Conservation (phyloP, 2,797 vertebrate species). For the Rhinella marina region DNA sequence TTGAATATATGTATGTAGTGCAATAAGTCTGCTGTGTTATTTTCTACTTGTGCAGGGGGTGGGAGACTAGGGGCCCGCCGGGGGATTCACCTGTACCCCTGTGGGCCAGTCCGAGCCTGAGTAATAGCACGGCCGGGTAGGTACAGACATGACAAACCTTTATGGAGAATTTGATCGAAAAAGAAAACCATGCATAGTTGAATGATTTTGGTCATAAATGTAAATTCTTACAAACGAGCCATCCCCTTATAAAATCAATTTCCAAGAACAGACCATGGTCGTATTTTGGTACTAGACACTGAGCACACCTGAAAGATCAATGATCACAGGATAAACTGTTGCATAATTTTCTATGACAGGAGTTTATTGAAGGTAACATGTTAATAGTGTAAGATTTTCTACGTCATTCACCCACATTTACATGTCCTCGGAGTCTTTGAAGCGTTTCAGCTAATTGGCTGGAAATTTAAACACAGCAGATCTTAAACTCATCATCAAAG, state of each 20-base stretch:
- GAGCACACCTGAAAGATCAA: conserved; percentile 3
- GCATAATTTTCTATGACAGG: background rate
- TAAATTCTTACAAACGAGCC: too few relatives aligned
- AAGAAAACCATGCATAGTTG: too few relatives aligned
- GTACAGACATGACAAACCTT: too few relatives aligned
- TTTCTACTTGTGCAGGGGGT: too few relatives aligned
- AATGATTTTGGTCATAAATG: too few relatives aligned
- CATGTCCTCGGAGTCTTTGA: background rate
- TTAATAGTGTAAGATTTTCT: background rate
- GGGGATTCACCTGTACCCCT: too few relatives aligned
- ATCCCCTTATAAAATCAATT: background rate
- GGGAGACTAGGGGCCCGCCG: too few relatives aligned
- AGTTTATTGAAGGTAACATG: conserved; percentile 1
- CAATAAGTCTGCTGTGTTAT: too few relatives aligned
- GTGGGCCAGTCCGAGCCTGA: too few relatives aligned
- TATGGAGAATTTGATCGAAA: too few relatives aligned
- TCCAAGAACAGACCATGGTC: background rate
- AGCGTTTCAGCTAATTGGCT: conserved; percentile 2
- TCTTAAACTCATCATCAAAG: conserved; percentile 19
- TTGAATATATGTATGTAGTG: too few relatives aligned
- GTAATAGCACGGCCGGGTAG: too few relatives aligned
- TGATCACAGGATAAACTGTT: background rate
- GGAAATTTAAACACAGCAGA: conserved; percentile 8
- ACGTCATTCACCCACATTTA: background rate
- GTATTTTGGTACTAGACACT: background rate